phyloP scores from a whole-genome alignment of 2,797 vertebrate species.

The Acridotheres tristis region DNA sequence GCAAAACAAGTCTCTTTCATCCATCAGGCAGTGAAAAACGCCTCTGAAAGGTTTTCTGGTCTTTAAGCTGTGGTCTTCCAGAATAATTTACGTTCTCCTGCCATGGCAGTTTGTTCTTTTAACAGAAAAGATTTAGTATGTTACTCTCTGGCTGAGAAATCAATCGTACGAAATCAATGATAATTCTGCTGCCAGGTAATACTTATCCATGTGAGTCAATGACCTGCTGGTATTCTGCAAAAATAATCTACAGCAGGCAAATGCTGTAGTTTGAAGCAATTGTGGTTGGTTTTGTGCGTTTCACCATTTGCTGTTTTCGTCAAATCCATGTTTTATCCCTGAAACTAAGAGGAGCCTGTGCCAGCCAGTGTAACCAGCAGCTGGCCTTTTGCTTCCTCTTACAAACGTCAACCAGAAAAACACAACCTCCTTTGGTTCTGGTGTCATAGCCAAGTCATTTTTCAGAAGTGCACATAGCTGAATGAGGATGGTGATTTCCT shows the following conservation, averaged over 20 bases:
- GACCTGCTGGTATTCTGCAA: conserved; percentile 14
- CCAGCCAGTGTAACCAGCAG: background rate
- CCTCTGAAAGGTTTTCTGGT: background rate
- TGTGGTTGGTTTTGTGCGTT: background rate
- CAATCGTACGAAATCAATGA: conserved; percentile 69
- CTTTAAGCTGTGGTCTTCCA: background rate
- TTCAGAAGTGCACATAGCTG: background rate
- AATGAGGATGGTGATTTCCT: background rate
- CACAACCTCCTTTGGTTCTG: background rate
- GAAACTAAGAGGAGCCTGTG: background rate
- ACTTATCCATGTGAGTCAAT: conserved; percentile 26
- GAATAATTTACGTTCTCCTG: conserved; percentile 24
- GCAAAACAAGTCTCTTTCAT: background rate
- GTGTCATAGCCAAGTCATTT: background rate
- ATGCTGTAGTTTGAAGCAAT: conserved; percentile 11
- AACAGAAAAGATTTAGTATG: conserved; percentile 58
- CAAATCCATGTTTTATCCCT: background rate
- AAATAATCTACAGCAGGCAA: conserved; percentile 37
- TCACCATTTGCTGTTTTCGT: background rate
- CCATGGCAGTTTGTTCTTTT: conserved; percentile 48
- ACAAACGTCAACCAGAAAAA: background rate
- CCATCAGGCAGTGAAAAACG: background rate
- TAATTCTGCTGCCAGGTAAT: conserved; percentile 74
- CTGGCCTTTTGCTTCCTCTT: background rate
- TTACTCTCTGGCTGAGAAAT: conserved; percentile 67